Evolutionary conservation across 1,140 invertebrate genomes (phyloP).

Genomic region (Ectropis grisescens): DNA sequence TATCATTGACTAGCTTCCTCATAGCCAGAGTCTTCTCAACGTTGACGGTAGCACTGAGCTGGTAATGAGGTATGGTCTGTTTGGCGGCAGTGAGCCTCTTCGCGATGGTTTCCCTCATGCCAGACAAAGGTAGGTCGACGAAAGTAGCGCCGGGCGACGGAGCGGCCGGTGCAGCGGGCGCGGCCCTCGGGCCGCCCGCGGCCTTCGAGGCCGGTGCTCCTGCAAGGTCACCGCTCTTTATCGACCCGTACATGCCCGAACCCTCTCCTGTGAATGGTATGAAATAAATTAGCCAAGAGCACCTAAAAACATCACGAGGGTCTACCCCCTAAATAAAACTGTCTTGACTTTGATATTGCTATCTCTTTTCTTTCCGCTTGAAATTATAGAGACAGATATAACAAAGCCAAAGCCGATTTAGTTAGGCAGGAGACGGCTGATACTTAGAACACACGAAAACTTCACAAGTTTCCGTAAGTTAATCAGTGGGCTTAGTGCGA

Average conservation of each 20-base stretch:
- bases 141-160: conserved; percentile 68
- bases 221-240: conserved; percentile 88
- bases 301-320: too few relatives aligned
- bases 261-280: conserved; percentile 75
- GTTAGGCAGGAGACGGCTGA: too few relatives aligned
- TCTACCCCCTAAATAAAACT: too few relatives aligned
- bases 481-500: too few relatives aligned
- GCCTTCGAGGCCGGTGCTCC: conserved; percentile 57
- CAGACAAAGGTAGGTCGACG: conserved; percentile 88
- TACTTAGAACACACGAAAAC: too few relatives aligned
- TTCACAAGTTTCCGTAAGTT: too few relatives aligned
- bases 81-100: conserved; percentile 94
- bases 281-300: too few relatives aligned
- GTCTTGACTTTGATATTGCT: too few relatives aligned
- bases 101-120: conserved; percentile 92
- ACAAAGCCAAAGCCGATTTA: too few relatives aligned
- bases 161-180: conserved; percentile 28
- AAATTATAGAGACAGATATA: too few relatives aligned
- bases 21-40: conserved; percentile 82
- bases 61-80: conserved; percentile 96
- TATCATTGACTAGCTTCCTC: conserved; percentile 80
- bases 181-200: conserved; percentile 31
- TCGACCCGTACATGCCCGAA: conserved; percentile 89
- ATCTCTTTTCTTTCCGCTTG: too few relatives aligned
- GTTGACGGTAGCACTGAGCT: conserved; percentile 88